Conservation (phyloP, 2,113 vertebrate genomes). For the Grantiella picta region DNA sequence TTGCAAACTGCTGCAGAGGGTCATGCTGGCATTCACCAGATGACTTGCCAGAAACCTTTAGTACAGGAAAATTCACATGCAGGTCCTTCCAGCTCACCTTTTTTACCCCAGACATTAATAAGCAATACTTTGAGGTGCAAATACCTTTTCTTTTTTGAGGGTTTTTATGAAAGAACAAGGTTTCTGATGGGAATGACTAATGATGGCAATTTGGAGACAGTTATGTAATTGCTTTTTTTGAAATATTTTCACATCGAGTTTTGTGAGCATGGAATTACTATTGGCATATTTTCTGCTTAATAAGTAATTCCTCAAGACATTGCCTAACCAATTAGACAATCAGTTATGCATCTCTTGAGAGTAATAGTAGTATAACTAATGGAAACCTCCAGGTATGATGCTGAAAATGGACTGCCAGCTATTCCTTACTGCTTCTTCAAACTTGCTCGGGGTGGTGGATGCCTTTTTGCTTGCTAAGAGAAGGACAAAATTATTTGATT, state of each 20-base stretch:
- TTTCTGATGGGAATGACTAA: background rate
- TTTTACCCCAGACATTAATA: background rate
- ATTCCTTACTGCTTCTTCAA: background rate
- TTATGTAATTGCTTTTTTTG: background rate
- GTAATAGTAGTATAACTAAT: background rate
- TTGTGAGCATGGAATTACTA: background rate
- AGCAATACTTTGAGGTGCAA: background rate
- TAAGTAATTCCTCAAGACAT: slow-evolving; percentile 35
- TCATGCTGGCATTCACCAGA: background rate
- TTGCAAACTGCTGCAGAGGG: background rate
- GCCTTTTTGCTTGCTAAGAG: background rate
- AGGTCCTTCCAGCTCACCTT: background rate
- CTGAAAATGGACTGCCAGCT: slow-evolving; percentile 8
- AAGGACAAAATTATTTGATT: background rate
- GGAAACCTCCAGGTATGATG: slow-evolving; percentile 23
- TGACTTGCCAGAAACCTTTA: background rate
- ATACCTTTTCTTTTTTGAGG: background rate
- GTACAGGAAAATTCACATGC: background rate
- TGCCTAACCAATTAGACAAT: slow-evolving; percentile 34
- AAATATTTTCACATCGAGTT: background rate
- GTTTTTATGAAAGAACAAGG: background rate
- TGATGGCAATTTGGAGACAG: background rate
- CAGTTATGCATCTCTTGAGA: slow-evolving; percentile 35
- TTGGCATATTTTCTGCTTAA: slow-evolving; percentile 32
- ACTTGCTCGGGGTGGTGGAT: background rate